A percentile compares a stretch with the other conserved stretches of the same genome.
These are phyloP conservation scores for Solea solea DNA, from an alignment of 2,113 vertebrate species.

Conservation along the genomic window DNA sequence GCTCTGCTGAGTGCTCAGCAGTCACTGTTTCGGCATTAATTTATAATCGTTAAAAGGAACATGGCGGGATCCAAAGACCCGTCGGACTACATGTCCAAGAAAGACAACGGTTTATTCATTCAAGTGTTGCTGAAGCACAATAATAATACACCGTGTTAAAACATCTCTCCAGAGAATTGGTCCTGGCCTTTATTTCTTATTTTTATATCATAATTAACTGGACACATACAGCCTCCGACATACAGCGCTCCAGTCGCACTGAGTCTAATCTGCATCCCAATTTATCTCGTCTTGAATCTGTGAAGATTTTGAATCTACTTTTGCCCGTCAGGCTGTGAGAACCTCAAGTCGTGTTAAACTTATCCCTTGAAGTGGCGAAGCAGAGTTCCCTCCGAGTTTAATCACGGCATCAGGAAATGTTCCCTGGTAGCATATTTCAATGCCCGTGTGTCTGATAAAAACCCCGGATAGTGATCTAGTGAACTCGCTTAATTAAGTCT, in stretches of 20 bases:
- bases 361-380: slow-evolving; percentile 18
- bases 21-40: slow-evolving; percentile 6
- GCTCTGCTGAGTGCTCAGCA: not conserved
- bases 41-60: slow-evolving; percentile 6
- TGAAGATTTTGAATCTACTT: slow-evolving; percentile 1
- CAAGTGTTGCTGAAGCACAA: no score
- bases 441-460: slow-evolving; percentile 36
- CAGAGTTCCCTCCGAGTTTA: not conserved
- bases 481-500: slow-evolving; percentile 62
- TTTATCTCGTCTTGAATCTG: slow-evolving; percentile 13
- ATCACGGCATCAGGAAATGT: slow-evolving; percentile 36
- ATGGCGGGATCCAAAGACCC: not conserved
- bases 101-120: no score
- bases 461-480: slow-evolving; percentile 39
- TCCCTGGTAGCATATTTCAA: slow-evolving; percentile 25
- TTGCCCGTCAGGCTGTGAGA: slow-evolving; percentile 25
- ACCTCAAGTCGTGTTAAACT: slow-evolving; percentile 34
- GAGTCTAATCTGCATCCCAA: slow-evolving; percentile 5
- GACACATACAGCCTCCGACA: not conserved
- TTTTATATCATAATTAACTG: not conserved
- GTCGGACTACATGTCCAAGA: no score
- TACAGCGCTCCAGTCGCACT: not conserved
- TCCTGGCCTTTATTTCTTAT: no score
- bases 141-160: no score
- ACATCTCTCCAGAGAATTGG: no score